Conservation (phyloP, 2,797 vertebrate genomes). For the Pseudochirops corinnae region DNA sequence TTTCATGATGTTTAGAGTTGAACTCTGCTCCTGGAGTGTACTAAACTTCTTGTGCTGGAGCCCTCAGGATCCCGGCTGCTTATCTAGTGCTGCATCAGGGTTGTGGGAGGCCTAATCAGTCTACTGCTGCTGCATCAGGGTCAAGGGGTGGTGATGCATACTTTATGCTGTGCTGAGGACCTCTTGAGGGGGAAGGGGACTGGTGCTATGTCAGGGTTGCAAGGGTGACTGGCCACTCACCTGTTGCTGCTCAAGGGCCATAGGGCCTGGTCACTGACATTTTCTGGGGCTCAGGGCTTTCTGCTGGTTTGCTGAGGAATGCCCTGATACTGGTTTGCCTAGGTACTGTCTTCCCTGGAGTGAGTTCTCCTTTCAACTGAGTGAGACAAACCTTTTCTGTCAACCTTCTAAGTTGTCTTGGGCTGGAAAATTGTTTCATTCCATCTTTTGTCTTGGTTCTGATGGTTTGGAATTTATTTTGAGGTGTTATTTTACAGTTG, state of each 20-base stretch:
- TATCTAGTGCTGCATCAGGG: background rate
- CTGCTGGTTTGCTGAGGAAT: too few species aligned
- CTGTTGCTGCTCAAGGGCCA: background rate
- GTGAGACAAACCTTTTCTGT: background rate
- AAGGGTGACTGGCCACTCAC: background rate
- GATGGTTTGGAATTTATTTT: background rate
- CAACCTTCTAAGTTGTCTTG: background rate
- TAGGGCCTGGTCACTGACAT: background rate
- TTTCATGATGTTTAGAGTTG: background rate
- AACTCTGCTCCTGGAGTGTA: too few species aligned
- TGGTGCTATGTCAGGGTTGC: background rate
- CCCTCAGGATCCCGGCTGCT: accelerated
- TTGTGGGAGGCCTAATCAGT: background rate
- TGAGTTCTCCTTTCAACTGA: background rate
- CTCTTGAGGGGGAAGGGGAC: too few species aligned
- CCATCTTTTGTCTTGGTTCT: background rate
- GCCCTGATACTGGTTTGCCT: background rate
- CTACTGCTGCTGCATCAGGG: background rate
- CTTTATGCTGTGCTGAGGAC: background rate
- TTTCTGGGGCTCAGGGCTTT: too few species aligned
- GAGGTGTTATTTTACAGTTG: background rate
- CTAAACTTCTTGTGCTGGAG: accelerated
- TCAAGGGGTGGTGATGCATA: background rate
- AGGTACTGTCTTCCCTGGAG: too few species aligned
- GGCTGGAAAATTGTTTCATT: background rate